Evolutionary conservation across 2,797 vertebrate genomes (phyloP).

Genomic region (Chromobotia macracanthus): DNA sequence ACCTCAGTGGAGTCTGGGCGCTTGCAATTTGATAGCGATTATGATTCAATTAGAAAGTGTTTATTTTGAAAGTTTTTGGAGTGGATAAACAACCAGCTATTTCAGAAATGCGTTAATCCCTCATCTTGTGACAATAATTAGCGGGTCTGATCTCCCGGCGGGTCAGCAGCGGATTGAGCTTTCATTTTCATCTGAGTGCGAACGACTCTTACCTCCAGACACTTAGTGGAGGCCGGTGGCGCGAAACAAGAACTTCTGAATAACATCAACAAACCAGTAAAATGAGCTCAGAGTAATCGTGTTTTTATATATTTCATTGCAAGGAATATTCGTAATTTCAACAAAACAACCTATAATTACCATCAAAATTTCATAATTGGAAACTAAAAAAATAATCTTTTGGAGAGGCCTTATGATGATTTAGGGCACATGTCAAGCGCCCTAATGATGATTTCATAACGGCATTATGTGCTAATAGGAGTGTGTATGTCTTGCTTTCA

Average conservation of each 20-base stretch:
- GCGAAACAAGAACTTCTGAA: slow-evolving; percentile 27
- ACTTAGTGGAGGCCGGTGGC: slow-evolving; percentile 46
- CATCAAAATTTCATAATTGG: no score
- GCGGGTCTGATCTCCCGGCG: slow-evolving; percentile 80
- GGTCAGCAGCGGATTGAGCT: slow-evolving; percentile 82
- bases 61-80: slow-evolving; percentile 87
- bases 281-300: slow-evolving; percentile 2
- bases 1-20: slow-evolving; percentile 83
- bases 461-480: slow-evolving; percentile 38
- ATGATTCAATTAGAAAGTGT: slow-evolving; percentile 99
- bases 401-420: slow-evolving; percentile 43
- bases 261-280: slow-evolving; percentile 21
- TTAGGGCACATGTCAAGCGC: slow-evolving; percentile 38
- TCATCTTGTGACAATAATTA: slow-evolving; percentile 99
- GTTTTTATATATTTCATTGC: not conserved
- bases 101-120: slow-evolving; percentile 99
- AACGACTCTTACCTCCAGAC: slow-evolving; percentile 70
- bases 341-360: no score
- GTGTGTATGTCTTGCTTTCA: slow-evolving; percentile 31
- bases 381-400: no score
- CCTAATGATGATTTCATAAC: slow-evolving; percentile 37
- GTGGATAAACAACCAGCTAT: slow-evolving; percentile 97
- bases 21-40: slow-evolving; percentile 95
- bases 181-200: slow-evolving; percentile 79
- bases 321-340: no score